phyloP scores from a whole-genome alignment of 1,140 invertebrate species.

The Periplaneta americana region DNA sequence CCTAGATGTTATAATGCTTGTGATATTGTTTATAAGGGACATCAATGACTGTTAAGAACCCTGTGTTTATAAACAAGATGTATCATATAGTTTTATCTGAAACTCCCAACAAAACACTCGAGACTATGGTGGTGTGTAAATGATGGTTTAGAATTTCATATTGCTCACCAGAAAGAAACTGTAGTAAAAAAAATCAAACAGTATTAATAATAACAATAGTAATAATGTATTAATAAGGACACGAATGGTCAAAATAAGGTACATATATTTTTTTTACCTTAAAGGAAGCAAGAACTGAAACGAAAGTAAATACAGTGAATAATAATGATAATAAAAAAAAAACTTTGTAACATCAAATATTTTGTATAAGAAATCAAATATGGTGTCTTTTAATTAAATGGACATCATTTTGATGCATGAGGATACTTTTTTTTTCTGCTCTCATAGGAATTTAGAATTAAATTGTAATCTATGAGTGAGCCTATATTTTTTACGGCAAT shows the following conservation, averaged over 20 bases:
- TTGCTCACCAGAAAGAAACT: neutral
- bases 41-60: neutral
- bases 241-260: neutral
- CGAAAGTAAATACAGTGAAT: neutral
- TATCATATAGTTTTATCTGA: neutral
- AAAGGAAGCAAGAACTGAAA: neutral
- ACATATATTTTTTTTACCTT: neutral
- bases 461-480: neutral
- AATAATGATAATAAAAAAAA: too few species aligned
- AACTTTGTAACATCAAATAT: neutral
- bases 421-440: neutral
- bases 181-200: neutral
- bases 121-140: too few species aligned
- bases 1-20: neutral
- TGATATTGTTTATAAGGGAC: neutral
- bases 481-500: slow-evolving; percentile 8
- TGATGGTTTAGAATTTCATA: neutral
- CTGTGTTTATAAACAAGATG: neutral
- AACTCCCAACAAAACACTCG: neutral
- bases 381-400: neutral
- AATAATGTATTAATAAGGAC: neutral
- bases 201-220: neutral
- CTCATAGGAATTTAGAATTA: neutral
- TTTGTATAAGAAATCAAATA: neutral
- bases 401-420: neutral